These are phyloP conservation scores for Gadus chalcogrammus DNA, from an alignment of 2,113 vertebrate species.

Conservation along the genomic window DNA sequence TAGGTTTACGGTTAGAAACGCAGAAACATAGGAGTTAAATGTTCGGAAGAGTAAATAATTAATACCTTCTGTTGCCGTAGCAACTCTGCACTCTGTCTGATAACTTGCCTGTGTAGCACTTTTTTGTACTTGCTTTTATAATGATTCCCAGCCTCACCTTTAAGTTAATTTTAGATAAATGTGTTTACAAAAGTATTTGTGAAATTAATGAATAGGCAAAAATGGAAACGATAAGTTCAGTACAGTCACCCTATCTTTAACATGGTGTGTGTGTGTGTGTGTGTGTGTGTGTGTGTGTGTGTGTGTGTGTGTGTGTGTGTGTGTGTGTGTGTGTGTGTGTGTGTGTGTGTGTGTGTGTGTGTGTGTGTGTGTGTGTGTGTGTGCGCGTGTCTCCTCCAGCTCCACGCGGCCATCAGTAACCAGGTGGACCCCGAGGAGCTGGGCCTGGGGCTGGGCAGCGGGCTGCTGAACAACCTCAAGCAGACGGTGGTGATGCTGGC, in stretches of 20 bases:
- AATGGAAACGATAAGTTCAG: not conserved
- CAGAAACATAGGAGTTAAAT: not conserved
- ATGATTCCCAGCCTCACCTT: no score
- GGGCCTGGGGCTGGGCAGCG: slow-evolving; percentile 87
- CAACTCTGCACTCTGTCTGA: no score
- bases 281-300: no score
- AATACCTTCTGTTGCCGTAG: not conserved
- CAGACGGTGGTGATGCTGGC: slow-evolving; percentile 92
- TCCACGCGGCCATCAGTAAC: slow-evolving; percentile 95
- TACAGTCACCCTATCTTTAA: no score
- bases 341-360: not conserved
- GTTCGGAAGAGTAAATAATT: not conserved
- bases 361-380: not conserved
- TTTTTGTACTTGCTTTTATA: no score
- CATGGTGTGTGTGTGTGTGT: not conserved
- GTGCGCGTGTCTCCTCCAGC: slow-evolving; percentile 62
- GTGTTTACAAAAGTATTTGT: not conserved
- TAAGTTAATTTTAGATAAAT: no score
- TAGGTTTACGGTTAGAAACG: no score
- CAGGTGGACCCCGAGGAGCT: slow-evolving; percentile 93
- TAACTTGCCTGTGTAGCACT: no score
- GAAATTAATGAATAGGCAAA: not conserved
- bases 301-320: no score
- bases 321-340: not conserved
- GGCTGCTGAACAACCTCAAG: slow-evolving; percentile 92